phyloP scores from a whole-genome alignment of 2,888 invertebrate species.

The Cistogaster globosa region DNA sequence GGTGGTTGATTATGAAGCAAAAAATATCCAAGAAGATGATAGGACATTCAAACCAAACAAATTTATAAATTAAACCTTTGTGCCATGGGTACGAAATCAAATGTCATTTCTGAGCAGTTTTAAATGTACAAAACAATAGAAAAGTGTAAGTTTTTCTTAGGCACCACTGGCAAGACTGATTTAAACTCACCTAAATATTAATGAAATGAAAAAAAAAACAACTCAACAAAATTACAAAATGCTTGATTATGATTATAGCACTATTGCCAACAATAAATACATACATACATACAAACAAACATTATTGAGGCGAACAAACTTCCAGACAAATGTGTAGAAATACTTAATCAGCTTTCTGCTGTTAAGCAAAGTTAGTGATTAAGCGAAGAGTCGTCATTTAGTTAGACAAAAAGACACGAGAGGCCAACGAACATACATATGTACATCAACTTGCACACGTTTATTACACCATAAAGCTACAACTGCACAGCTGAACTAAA shows the following conservation, averaged over 20 bases:
- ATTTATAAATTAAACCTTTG: too few relatives aligned
- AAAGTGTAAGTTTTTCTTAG: too few relatives aligned
- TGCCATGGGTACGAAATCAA: too few relatives aligned
- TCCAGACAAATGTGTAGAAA: constrained; percentile 22
- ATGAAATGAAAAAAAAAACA: constrained; percentile 8
- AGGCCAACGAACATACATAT: background rate
- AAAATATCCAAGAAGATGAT: too few relatives aligned
- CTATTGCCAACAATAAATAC: constrained; percentile 55
- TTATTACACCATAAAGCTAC: constrained; percentile 39
- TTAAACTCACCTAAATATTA: constrained; percentile 21
- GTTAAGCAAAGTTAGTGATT: constrained; percentile 34
- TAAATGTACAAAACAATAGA: too few relatives aligned
- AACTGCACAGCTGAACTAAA: constrained; percentile 49
- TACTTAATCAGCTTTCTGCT: constrained; percentile 17
- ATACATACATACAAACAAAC: constrained; percentile 18
- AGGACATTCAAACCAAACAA: too few relatives aligned
- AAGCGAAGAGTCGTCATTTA: constrained; percentile 27
- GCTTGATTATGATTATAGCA: constrained; percentile 69
- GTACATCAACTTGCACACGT: background rate
- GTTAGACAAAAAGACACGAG: constrained; percentile 3
- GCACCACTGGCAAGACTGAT: too few relatives aligned
- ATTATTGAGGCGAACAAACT: constrained; percentile 11
- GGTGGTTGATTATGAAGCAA: too few relatives aligned
- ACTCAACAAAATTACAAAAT: constrained; percentile 44
- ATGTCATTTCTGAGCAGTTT: too few relatives aligned